A percentile compares a stretch with the other conserved stretches of the same genome.
Conservation (phyloP, 2,113 vertebrate genomes). For the Paradoxurus hermaphroditus region DNA sequence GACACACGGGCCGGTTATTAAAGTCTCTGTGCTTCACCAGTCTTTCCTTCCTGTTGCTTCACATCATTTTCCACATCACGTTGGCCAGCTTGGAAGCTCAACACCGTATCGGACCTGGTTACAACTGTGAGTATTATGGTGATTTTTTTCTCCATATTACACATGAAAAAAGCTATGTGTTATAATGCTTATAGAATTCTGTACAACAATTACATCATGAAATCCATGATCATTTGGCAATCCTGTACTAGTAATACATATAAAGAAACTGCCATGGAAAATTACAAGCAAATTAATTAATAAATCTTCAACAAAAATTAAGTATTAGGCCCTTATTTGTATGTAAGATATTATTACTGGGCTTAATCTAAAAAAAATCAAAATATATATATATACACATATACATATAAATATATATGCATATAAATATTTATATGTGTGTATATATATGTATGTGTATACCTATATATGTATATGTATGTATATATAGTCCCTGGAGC, state of each 20-base stretch:
- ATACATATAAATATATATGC: no score
- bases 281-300: not conserved
- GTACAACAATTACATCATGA: not conserved
- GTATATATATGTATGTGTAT: no score
- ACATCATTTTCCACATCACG: conserved; percentile 98
- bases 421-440: no score
- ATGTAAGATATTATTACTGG: not conserved
- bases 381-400: not conserved
- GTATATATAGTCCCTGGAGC: not conserved
- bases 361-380: not conserved
- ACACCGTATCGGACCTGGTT: conserved; percentile 85
- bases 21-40: conserved; percentile 97
- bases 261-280: not conserved
- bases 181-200: not conserved
- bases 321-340: not conserved
- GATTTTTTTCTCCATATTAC: not conserved
- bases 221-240: not conserved
- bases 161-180: not conserved
- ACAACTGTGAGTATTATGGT: conserved; percentile 93
- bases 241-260: not conserved
- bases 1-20: conserved; percentile 95
- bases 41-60: conserved; percentile 94
- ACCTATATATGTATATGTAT: no score
- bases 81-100: conserved; percentile 93
- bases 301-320: not conserved